Percentiles rank a stretch among this genome's conserved stretches.
phyloP scores from a whole-genome alignment of 37 sponge, comb jelly and placozoan species.

The Cladorhizidae sp. region DNA sequence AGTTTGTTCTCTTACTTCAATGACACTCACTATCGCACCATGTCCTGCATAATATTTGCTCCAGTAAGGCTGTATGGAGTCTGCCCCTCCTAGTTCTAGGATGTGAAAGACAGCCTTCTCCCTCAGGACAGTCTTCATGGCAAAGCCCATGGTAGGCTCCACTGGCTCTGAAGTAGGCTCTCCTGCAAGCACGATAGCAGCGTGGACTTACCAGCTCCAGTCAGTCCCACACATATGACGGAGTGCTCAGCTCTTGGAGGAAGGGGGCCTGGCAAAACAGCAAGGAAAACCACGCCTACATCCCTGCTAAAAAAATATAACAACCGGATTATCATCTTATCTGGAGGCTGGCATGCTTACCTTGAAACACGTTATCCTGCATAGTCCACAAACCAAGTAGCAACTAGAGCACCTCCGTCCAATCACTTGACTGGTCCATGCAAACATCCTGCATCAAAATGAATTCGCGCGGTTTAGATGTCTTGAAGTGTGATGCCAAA shows the following conservation, averaged over 20 bases:
- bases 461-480: too few species aligned
- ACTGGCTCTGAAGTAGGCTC: conserved; percentile 27
- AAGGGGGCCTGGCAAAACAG: conserved; percentile 12
- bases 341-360: conserved; percentile 28
- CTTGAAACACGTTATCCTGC: conserved; percentile 42
- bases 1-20: too few species aligned
- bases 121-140: conserved; percentile 45
- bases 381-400: conserved; percentile 54
- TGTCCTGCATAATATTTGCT: conserved; percentile 36
- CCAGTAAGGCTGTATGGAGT: conserved; percentile 61
- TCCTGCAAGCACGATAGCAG: conserved; percentile 50
- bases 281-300: conserved; percentile 25
- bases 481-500: too few species aligned
- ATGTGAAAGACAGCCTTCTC: conserved; percentile 38
- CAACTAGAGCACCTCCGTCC: conserved; percentile 31
- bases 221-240: conserved; percentile 64
- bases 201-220: conserved; percentile 84
- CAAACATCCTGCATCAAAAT: too few species aligned
- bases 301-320: background rate
- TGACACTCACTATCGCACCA: conserved; percentile 19
- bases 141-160: conserved; percentile 73
- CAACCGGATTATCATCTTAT: too few species aligned
- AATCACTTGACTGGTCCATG: too few species aligned
- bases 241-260: conserved; percentile 37
- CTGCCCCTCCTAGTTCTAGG: conserved; percentile 73